phyloP scores from a whole-genome alignment of 2,888 invertebrate genomes.

The Nephrocerus scutellatus region DNA sequence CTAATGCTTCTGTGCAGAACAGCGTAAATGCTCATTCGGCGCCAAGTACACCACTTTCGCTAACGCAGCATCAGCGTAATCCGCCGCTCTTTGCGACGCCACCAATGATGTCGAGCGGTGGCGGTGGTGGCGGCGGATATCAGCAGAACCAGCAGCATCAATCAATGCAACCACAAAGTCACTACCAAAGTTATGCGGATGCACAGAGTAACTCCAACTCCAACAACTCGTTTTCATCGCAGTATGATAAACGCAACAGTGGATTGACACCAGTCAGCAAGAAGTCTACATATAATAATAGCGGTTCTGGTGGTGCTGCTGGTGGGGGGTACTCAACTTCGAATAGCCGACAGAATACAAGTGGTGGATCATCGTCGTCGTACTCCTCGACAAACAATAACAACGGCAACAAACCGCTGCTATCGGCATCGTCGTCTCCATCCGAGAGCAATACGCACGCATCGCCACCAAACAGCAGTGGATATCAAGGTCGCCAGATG shows the following conservation, averaged over 20 bases:
- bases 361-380: conserved; percentile 17
- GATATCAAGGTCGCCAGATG: no score
- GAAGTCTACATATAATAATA: no score
- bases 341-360: conserved; percentile 17
- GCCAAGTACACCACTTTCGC: conserved; percentile 44
- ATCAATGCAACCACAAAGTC: conserved; percentile 30
- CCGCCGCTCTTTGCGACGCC: conserved; percentile 46
- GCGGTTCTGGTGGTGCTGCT: conserved; percentile 17
- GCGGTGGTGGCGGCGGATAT: conserved; percentile 19
- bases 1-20: conserved; percentile 18
- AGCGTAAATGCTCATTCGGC: conserved; percentile 41
- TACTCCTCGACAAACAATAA: conserved; percentile 13
- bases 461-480: no score
- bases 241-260: conserved; percentile 38
- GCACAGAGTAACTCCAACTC: conserved; percentile 16
- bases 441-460: no score
- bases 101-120: conserved; percentile 35
- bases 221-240: conserved; percentile 20
- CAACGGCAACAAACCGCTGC: neutral
- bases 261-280: no score
- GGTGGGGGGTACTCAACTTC: conserved; percentile 17
- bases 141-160: conserved; percentile 31
- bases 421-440: no score
- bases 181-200: conserved; percentile 21
- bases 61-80: conserved; percentile 33